A percentile compares a stretch with the other conserved stretches of the same genome.
Evolutionary conservation across 2,888 invertebrate species (phyloP).

Genomic region (Teleogryllus oceanicus): DNA sequence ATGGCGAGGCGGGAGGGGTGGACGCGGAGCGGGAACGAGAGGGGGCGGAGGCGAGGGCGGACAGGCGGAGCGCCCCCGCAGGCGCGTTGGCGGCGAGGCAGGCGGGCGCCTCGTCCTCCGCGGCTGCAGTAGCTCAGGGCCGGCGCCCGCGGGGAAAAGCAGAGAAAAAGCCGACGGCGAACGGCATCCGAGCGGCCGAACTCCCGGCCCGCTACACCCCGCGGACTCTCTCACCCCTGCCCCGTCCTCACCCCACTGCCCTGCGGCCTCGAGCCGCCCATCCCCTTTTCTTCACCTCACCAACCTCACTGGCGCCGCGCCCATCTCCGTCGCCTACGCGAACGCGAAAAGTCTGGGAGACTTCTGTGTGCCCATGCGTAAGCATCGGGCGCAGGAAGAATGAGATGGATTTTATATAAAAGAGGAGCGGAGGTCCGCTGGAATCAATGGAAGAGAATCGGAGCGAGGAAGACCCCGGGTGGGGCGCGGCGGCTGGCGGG

Average conservation of each 20-base stretch:
- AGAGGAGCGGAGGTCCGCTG: background rate
- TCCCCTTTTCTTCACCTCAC: background rate
- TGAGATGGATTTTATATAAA: conserved; percentile 18
- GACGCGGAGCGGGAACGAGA: too few relatives aligned
- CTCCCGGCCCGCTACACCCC: background rate
- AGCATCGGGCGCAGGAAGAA: conserved; percentile 11
- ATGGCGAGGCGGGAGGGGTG: too few relatives aligned
- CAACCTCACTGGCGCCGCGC: background rate
- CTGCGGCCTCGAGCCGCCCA: background rate
- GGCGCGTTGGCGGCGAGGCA: background rate
- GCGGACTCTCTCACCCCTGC: background rate
- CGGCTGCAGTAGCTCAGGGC: background rate
- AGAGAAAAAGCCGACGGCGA: background rate
- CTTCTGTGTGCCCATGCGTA: conserved; percentile 18
- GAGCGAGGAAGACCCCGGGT: background rate
- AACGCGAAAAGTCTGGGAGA: conserved; percentile 6
- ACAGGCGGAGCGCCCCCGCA: background rate
- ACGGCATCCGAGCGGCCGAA: background rate
- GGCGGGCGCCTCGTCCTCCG: background rate
- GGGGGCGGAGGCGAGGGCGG: background rate
- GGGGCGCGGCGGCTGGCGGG: background rate
- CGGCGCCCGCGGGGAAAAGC: background rate
- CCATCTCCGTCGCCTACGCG: background rate
- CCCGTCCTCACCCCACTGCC: background rate
- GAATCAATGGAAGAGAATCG: conserved; percentile 4